Base-by-base conservation (phyloP, 1,140 invertebrate species). In the Eurytemora carolleeae region DNA sequence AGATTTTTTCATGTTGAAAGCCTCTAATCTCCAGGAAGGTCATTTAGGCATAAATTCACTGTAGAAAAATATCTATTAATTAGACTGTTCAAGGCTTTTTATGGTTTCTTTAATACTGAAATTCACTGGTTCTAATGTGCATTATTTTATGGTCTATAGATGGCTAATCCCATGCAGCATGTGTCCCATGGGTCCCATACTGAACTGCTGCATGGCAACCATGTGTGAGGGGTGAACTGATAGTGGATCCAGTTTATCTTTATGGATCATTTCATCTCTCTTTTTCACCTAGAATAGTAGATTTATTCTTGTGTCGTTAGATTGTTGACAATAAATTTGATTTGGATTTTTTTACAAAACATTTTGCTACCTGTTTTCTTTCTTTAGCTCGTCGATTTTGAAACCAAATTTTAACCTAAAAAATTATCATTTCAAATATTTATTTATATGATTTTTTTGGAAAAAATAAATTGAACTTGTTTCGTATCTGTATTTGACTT, bases 321-420 rank as follows among this genome's bases (percentile, higher is more conserved):
- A n/a, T 12, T 12, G 31, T 44, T 44, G n/a, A n/a, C n/a, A 44
- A 7, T 44, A 12, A 44, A 12, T n/a, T 44, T 7, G n/a, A 44
- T 44, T 12, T 44, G 7, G 7, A n/a, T 12, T 12, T 44, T 44
- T 44, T n/a, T 12, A 44, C 7, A 44, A n/a, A 44, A 44, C n/a
- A 44, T 44, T 12, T 44, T 44, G 31, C n/a, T 52, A 44, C 31
- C 67, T 83, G 85, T 68, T 92, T 92, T 76, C 93, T 92, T 70
- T 88, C 80, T 69, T 93, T 93, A 1, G 93, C 90, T 2, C 89
- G 76, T 3, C 77, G 68, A 61, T 71, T 71, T 71, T 93, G 88
- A 69, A 93, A 88, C 90, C 90, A 94, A 59, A 93, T 93, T 72
- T 90, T 93, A 52, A 93, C 87, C 74, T 93, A 76, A 12, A 24